These are phyloP conservation scores for Amphiprion ocellaris DNA, from an alignment of 2,113 vertebrate species.

Conservation along the genomic window DNA sequence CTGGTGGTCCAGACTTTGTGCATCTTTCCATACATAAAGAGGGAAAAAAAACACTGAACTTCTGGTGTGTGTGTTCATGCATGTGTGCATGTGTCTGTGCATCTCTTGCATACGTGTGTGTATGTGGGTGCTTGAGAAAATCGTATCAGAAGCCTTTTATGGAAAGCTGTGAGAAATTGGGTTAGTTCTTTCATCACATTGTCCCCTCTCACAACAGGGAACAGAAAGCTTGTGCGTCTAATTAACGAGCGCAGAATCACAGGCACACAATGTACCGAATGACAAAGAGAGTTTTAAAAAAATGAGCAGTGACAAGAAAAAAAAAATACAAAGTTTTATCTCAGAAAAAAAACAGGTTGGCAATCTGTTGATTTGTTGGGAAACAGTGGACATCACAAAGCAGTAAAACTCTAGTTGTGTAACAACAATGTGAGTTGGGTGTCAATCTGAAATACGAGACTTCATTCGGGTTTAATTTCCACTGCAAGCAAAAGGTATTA, in stretches of 20 bases:
- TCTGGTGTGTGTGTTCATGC: background rate
- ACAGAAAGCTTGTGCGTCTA: slow-evolving; percentile 50
- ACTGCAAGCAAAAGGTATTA: background rate
- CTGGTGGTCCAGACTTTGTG: background rate
- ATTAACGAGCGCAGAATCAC: slow-evolving; percentile 56
- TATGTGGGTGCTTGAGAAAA: slow-evolving; percentile 21
- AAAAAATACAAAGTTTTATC: too few species aligned
- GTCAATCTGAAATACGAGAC: slow-evolving; percentile 21
- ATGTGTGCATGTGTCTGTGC: background rate
- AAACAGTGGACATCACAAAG: background rate
- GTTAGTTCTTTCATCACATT: slow-evolving; percentile 60
- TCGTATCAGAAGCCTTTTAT: slow-evolving; percentile 47
- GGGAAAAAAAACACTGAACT: background rate
- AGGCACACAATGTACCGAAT: slow-evolving; percentile 24
- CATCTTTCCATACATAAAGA: background rate
- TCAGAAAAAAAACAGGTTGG: slow-evolving; percentile 16
- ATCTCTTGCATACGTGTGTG: background rate
- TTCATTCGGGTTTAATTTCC: slow-evolving; percentile 22
- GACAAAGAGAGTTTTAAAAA: slow-evolving; percentile 7
- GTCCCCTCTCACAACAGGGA: slow-evolving; percentile 46
- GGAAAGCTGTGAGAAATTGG: slow-evolving; percentile 53
- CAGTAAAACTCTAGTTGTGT: slow-evolving; percentile 22
- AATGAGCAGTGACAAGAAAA: slow-evolving; percentile 14
- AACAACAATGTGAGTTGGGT: slow-evolving; percentile 25
- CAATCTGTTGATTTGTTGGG: slow-evolving; percentile 14